Evolutionary conservation across 23 tunicate genomes (phyloP).

Genomic region (Halocynthia roretzi): DNA sequence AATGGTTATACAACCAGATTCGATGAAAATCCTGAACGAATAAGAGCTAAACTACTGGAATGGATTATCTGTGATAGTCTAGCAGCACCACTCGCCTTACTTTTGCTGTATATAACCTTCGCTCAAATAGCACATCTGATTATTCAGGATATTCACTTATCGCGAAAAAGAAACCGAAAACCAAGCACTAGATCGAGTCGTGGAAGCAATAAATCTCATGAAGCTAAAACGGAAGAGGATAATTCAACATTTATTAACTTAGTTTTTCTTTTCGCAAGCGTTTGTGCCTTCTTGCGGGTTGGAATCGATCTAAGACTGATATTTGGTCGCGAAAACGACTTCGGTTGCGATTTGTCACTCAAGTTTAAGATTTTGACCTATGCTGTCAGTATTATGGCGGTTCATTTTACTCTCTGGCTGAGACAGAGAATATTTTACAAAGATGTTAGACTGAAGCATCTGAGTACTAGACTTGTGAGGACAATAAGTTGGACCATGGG

Average conservation of each 20-base stretch:
- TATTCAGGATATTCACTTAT: neutral
- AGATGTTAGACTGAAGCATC: conserved; percentile 24
- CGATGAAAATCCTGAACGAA: too few species aligned
- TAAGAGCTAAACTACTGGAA: neutral
- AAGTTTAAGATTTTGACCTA: conserved; percentile 3
- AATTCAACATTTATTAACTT: neutral
- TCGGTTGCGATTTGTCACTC: conserved; percentile 18
- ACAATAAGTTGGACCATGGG: conserved; percentile 40
- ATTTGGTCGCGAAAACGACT: conserved; percentile 3
- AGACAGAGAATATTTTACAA: conserved; percentile 64
- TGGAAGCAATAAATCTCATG: too few species aligned
- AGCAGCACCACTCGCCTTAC: neutral
- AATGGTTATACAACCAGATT: too few species aligned
- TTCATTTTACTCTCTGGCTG: conserved; percentile 70
- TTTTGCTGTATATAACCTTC: neutral
- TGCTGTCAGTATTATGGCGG: neutral
- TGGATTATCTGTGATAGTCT: neutral
- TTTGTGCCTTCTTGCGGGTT: conserved; percentile 10
- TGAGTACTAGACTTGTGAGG: conserved; percentile 25
- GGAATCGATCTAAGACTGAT: conserved; percentile 9
- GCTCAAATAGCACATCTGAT: neutral
- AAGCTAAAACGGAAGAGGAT: neutral
- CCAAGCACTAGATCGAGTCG: neutral
- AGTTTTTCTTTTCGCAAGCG: neutral
- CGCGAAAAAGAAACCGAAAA: neutral